A percentile compares a stretch with the other conserved stretches of the same genome.
Conservation (phyloP, 2,113 vertebrate genomes). For the Lipotes vexillifer region DNA sequence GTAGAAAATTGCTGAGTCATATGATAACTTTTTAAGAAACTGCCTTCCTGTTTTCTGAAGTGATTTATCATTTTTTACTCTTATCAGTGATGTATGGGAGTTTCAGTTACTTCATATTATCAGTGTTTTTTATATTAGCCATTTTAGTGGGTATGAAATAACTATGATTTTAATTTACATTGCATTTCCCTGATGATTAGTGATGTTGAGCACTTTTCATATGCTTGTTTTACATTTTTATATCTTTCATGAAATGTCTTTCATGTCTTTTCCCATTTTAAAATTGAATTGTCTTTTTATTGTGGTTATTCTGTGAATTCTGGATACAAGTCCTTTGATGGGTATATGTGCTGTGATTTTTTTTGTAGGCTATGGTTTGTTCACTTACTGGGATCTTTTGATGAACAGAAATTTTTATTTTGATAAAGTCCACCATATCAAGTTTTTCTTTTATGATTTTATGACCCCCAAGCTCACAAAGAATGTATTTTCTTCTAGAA, state of each 20-base stretch:
- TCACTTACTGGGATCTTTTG: neutral
- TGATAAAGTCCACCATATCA: neutral
- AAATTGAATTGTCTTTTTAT: constrained; percentile 9
- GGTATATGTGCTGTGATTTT: neutral
- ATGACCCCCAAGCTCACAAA: neutral
- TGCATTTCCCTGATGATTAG: neutral
- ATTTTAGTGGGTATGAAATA: neutral
- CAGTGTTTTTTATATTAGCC: neutral
- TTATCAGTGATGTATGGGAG: neutral
- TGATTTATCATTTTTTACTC: neutral
- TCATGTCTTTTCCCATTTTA: constrained; percentile 15
- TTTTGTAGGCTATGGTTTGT: neutral
- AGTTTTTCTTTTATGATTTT: neutral
- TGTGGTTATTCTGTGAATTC: neutral
- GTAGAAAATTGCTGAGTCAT: neutral
- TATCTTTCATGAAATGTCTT: neutral
- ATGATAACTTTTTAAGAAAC: neutral
- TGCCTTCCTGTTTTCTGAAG: neutral
- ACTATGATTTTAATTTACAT: constrained; percentile 5
- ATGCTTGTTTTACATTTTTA: neutral
- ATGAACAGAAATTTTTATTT: constrained; percentile 26
- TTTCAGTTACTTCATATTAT: neutral
- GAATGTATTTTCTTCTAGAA: constrained; percentile 14
- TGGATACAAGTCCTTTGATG: neutral
- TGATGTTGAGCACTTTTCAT: neutral